Evolutionary conservation across 2,888 invertebrate species (phyloP), one percentile per base, ranked within the genome.

Genomic region (Cactoblastis cactorum): DNA sequence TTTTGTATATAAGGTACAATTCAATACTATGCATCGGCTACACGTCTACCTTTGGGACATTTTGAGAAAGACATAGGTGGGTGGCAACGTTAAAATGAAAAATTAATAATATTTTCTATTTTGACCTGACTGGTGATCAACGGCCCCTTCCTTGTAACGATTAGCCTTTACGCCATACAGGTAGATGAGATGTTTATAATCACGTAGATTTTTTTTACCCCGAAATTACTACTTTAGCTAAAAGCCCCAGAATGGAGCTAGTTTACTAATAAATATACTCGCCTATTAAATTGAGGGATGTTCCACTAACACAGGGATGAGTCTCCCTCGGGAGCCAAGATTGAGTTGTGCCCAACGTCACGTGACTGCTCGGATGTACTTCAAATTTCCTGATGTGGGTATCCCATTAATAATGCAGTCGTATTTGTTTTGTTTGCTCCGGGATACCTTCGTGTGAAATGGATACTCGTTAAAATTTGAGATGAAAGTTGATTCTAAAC

Each of bases 301-400:
- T 24, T 14, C 28, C 11, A 17, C 43, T 28, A 28, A 15, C 15
- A 32, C 28, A 43, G 43, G 28, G 28, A 4, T 15, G 43, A 15
- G 28, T 5, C 5, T 43, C 43, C 28, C 43, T 4, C 1, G 43
- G 43, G 43, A 43, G 15, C 4, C 15, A 43, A 43, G 43, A 43
- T 43, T 43, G 43, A 43, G 43, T 17, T 9, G 15, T 24, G 28
- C 18, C 28, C 43, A 43, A 43, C 43, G 43, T 59, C 67, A 67
- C 64, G 70, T 65, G 57, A 69, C 61, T 53, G 56, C 56, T 52
- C 64, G 61, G 61, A 67, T 67, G 65, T 67, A 66, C 58, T 53
- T 61, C 61, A 51, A 65, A 61, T 55, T 55, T 61, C 53, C 55
- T 61, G 65, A 62, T 59, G 55, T 53, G 65, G 65, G 62, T 63